Base-by-base conservation (phyloP, 1,140 invertebrate species). In the Palaemon carinicauda region DNA sequence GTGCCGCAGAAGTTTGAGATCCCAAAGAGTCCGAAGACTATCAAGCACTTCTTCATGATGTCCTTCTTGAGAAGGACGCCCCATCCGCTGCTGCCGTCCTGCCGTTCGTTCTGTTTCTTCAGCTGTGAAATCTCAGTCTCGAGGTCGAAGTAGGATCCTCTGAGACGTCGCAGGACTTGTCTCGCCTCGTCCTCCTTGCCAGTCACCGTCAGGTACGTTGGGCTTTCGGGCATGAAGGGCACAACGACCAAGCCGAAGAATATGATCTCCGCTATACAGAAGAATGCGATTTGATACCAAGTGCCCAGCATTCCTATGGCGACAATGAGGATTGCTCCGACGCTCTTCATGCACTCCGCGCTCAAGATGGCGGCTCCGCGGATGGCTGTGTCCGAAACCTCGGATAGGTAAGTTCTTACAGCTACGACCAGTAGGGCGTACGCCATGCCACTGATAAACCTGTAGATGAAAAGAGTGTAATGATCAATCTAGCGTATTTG, bases 341-440 rank as follows among this genome's bases (percentile, higher is more conserved):
- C 5, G 10, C 56, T 41, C 10, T 65, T 31, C 80, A 81, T 71
- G 41, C n/a, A 29, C 3, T 56, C 29, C n/a, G 41, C 15, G 10
- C 41, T 41, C 33, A 73, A 51, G 33, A n/a, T 33, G 19, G 65
- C 80, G 4, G 65, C 29, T 4, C 80, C 80, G 3, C 80, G 60
- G 80, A 81, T 71, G 29, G 50, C 24, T 17, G 80, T 81, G 80
- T 81, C 65, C 17, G 60, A 31, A 15, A 81, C 51, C 60, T 81
- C 80, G 9, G 41, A n/a, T 24, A 71, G 9, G 50, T 81, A 81
- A 3, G 33, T 73, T 24, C 80, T 24, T 12, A 71, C 60, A 3
- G 60, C 19, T 5, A 65, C 33, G 9, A 21, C 33, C 7, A 50
- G 27, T 24, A 81, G 21, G 4, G 53, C 80, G 1, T n/a, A 27